These are phyloP conservation scores for Coelopa pilipes DNA, from an alignment of 2,888 invertebrate genomes.

Conservation along the genomic window DNA sequence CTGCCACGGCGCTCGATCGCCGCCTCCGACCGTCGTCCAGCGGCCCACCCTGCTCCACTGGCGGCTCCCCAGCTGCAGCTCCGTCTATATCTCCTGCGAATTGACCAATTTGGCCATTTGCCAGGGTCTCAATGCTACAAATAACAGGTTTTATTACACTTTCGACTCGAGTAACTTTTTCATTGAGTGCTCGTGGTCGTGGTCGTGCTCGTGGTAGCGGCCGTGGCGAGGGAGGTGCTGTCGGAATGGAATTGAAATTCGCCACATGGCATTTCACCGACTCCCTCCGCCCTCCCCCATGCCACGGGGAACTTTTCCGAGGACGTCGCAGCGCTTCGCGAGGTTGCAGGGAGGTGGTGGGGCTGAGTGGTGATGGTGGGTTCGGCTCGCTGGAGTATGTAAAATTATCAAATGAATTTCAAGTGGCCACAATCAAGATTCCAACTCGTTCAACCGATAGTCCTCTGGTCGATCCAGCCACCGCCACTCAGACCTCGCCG, in stretches of 20 bases:
- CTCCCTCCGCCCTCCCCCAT: neutral
- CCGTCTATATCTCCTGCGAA: neutral
- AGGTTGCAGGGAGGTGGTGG: neutral
- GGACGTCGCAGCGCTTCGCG: neutral
- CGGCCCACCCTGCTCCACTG: too few relatives aligned
- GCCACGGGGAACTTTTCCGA: conserved; percentile 17
- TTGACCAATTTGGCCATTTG: conserved; percentile 34
- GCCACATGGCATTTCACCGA: conserved; percentile 24
- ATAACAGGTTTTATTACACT: conserved; percentile 30
- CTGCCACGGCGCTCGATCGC: too few relatives aligned
- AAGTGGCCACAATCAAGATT: conserved; percentile 33
- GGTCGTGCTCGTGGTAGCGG: neutral
- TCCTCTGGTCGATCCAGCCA: too few relatives aligned
- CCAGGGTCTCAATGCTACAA: conserved; percentile 29
- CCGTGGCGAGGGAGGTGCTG: neutral
- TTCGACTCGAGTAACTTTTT: conserved; percentile 18
- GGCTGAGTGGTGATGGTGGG: neutral
- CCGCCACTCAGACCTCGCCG: neutral
- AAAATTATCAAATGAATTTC: conserved; percentile 33
- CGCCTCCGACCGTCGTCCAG: too few relatives aligned
- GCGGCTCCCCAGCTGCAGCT: too few relatives aligned
- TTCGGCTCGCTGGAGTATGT: conserved; percentile 2
- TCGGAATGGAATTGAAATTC: conserved; percentile 25
- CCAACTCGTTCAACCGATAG: neutral
- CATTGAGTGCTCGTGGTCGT: conserved; percentile 25